phyloP scores from a whole-genome alignment of 2,113 vertebrate species.

The Xiphophorus couchianus region DNA sequence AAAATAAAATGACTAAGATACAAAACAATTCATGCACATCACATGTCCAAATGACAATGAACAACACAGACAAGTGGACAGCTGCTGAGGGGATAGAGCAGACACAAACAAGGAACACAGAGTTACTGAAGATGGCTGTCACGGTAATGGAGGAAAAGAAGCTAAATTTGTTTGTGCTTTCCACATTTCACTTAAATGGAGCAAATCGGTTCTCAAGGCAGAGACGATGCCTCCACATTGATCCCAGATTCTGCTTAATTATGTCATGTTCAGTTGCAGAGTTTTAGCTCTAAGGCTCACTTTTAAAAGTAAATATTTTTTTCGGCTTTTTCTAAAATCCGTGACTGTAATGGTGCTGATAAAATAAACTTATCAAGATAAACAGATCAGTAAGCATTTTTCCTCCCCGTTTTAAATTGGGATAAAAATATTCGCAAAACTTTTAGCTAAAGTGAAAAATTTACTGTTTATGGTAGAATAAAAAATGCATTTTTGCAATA shows the following conservation, averaged over 20 bases:
- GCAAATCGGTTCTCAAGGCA: background rate
- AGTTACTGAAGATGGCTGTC: background rate
- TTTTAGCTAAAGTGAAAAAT: background rate
- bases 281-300: background rate
- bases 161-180: background rate
- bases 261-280: background rate
- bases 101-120: background rate
- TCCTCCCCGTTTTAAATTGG: background rate
- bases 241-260: background rate
- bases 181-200: background rate
- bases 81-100: background rate
- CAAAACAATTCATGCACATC: too few relatives aligned
- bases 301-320: background rate
- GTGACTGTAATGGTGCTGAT: background rate
- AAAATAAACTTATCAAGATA: background rate
- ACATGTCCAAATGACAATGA: background rate
- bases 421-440: background rate
- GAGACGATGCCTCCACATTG: background rate
- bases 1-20: too few relatives aligned
- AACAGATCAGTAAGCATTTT: background rate
- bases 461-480: too few relatives aligned
- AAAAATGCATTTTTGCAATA: too few relatives aligned
- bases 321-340: background rate
- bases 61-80: background rate
- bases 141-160: slow-evolving; percentile 11